Evolutionary conservation across 2,888 invertebrate species (phyloP).

Genomic region (Cosmia pyralina): DNA sequence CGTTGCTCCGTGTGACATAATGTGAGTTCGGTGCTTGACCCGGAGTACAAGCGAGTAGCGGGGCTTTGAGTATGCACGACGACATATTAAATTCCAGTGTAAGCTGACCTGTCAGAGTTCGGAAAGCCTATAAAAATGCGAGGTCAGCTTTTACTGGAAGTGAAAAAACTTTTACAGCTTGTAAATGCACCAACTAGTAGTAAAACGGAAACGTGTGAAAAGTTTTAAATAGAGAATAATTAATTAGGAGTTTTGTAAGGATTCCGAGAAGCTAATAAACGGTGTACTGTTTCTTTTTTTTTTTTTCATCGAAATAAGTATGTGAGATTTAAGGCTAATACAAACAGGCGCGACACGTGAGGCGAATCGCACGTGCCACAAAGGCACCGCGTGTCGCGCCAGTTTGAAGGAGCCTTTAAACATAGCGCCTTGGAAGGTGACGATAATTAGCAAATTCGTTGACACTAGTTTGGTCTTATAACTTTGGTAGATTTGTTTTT

Average conservation of each 20-base stretch:
- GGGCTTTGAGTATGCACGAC: slow-evolving; percentile 10
- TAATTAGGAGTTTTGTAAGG: slow-evolving; percentile 34
- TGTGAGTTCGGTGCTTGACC: slow-evolving; percentile 43
- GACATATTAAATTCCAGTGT: not conserved
- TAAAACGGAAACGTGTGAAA: slow-evolving; percentile 5
- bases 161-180: not conserved
- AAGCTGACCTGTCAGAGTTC: not conserved
- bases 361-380: no score
- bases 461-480: no score
- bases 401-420: no score
- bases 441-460: no score
- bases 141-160: not conserved
- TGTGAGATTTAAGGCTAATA: no score
- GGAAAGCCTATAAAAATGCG: not conserved
- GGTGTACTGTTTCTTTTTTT: no score
- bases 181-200: not conserved
- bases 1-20: slow-evolving; percentile 71
- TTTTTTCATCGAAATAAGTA: not conserved
- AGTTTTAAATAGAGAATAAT: slow-evolving; percentile 6
- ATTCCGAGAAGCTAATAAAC: not conserved
- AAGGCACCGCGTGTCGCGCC: no score
- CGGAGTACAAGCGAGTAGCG: slow-evolving; percentile 41
- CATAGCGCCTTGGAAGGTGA: no score
- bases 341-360: no score
- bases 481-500: no score